A percentile compares a stretch with the other conserved stretches of the same genome.
Evolutionary conservation across 2,113 vertebrate species (phyloP).

Genomic region (Cyanistes caeruleus): DNA sequence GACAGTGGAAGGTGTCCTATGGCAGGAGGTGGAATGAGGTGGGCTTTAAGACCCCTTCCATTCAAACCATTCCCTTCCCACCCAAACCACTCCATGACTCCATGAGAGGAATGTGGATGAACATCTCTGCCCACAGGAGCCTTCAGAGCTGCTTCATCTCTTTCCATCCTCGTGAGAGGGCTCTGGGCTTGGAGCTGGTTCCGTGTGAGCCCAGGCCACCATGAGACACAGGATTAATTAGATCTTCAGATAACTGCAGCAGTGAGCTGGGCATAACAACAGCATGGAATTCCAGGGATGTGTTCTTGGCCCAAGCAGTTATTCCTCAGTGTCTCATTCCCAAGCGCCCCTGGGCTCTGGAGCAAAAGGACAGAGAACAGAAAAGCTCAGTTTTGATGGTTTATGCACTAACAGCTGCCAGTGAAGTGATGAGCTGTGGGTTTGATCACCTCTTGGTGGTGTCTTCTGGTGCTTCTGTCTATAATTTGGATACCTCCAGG

Average conservation of each 20-base stretch:
- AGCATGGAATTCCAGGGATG: not conserved
- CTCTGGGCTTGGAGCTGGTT: not conserved
- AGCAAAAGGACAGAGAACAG: not conserved
- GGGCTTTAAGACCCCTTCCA: not conserved
- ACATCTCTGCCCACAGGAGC: not conserved
- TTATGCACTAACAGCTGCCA: not conserved
- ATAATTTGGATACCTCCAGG: not conserved
- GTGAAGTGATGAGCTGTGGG: not conserved
- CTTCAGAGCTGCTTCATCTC: not conserved
- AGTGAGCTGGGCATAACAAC: not conserved
- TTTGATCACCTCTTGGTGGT: not conserved
- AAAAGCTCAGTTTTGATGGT: not conserved
- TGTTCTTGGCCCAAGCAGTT: not conserved
- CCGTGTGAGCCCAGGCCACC: not conserved
- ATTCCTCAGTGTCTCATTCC: not conserved
- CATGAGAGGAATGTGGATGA: not conserved
- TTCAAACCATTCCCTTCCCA: not conserved
- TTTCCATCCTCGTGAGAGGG: not conserved
- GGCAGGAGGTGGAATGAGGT: not conserved
- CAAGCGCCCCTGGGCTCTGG: not conserved
- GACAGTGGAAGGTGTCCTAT: fast-evolving
- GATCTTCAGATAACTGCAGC: not conserved
- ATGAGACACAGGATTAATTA: not conserved
- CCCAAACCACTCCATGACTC: not conserved
- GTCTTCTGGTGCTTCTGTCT: not conserved